Evolutionary conservation across 1,140 invertebrate genomes (phyloP).

Genomic region (Meteorus sp.): DNA sequence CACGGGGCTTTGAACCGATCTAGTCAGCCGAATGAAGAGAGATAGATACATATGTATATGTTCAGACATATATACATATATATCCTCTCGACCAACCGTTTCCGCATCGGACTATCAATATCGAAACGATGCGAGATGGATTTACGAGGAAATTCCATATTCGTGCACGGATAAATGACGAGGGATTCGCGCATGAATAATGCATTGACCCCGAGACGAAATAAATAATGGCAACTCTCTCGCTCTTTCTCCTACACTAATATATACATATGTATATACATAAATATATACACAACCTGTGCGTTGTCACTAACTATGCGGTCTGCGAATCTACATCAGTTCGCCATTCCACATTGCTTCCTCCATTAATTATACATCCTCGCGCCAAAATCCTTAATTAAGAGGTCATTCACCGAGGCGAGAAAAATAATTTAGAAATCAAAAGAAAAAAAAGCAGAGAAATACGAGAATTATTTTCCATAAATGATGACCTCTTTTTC

Average conservation of each 20-base stretch:
- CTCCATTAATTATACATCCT: no score
- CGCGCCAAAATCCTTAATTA: no score
- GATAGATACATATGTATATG: no score
- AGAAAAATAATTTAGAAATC: neutral
- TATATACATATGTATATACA: no score
- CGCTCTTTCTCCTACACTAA: no score
- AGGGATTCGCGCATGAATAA: slow-evolving; percentile 39
- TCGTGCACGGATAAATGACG: slow-evolving; percentile 40
- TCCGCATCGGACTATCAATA: slow-evolving; percentile 33
- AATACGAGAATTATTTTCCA: no score
- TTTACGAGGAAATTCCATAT: slow-evolving; percentile 39
- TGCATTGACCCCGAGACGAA: slow-evolving; percentile 36
- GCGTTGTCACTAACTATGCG: no score
- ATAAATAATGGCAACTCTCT: slow-evolving; percentile 24
- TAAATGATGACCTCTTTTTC: neutral
- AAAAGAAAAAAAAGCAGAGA: neutral
- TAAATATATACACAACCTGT: no score
- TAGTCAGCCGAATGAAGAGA: slow-evolving; percentile 7
- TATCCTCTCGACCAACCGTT: slow-evolving; percentile 24
- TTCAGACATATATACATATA: slow-evolving; percentile 23
- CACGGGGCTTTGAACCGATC: neutral
- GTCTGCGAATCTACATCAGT: no score
- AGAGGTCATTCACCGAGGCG: neutral
- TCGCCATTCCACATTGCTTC: no score
- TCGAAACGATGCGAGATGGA: slow-evolving; percentile 30